Evolutionary conservation across 2,888 invertebrate genomes (phyloP).

Genomic region (Chorisops tibialis): DNA sequence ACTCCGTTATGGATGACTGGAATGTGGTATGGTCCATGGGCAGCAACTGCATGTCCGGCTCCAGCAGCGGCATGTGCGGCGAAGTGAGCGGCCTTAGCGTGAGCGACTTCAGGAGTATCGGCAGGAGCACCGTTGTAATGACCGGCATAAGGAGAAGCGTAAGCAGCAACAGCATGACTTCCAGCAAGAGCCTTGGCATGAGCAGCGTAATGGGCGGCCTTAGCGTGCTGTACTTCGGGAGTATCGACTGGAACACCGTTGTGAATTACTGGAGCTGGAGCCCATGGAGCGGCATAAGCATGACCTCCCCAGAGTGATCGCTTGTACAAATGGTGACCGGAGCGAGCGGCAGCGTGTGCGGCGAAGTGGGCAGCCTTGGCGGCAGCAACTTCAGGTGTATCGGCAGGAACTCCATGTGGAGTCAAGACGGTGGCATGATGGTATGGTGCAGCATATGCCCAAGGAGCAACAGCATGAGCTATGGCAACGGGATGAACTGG

Average conservation of each 20-base stretch:
- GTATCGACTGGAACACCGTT: constrained; percentile 55
- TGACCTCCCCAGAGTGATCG: constrained; percentile 44
- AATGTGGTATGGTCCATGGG: constrained; percentile 44
- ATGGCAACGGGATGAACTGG: constrained; percentile 37
- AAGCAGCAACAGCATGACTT: constrained; percentile 34
- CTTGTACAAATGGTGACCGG: constrained; percentile 51
- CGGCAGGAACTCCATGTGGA: constrained; percentile 50
- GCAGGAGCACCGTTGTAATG: constrained; percentile 43
- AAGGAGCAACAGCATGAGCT: constrained; percentile 38
- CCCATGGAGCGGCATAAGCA: constrained; percentile 43
- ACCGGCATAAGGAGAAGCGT: not conserved
- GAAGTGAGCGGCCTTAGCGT: constrained; percentile 50
- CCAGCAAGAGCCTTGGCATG: constrained; percentile 48
- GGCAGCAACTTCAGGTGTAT: constrained; percentile 53
- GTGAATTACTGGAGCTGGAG: constrained; percentile 45
- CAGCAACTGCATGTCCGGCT: constrained; percentile 38
- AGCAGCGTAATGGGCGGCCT: constrained; percentile 51
- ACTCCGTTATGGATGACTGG: constrained; percentile 53
- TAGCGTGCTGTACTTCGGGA: constrained; percentile 54
- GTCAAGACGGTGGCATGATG: constrained; percentile 39
- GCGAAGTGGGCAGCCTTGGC: constrained; percentile 56
- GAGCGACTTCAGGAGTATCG: constrained; percentile 55
- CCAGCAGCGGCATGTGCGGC: constrained; percentile 51
- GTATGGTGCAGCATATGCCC: constrained; percentile 42
- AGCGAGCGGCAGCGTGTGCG: constrained; percentile 53